Evolutionary conservation across 2,888 invertebrate species (phyloP).

Genomic region (Dioctria rufipes): DNA sequence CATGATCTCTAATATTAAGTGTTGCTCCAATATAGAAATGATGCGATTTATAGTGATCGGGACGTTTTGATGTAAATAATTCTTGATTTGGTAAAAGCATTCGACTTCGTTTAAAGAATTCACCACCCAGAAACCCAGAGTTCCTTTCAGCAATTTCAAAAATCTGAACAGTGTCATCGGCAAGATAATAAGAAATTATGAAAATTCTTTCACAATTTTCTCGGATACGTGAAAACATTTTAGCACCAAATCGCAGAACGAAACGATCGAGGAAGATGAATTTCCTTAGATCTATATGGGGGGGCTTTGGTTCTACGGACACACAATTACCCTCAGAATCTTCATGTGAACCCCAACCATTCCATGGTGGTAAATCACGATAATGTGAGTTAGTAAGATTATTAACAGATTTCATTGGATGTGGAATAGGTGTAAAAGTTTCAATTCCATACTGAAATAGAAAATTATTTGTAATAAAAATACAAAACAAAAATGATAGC

Average conservation of each 20-base stretch:
- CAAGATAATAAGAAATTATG: slow-evolving; percentile 84
- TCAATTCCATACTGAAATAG: slow-evolving; percentile 68
- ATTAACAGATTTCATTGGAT: slow-evolving; percentile 63
- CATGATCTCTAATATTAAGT: slow-evolving; percentile 82
- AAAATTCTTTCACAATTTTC: slow-evolving; percentile 80
- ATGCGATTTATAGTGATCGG: slow-evolving; percentile 81
- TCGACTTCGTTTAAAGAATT: slow-evolving; percentile 79
- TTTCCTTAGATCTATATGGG: slow-evolving; percentile 84
- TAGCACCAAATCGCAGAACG: slow-evolving; percentile 83
- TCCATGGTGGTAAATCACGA: slow-evolving; percentile 83
- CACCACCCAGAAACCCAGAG: slow-evolving; percentile 78
- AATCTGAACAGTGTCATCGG: slow-evolving; percentile 88
- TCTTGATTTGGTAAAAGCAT: slow-evolving; percentile 83
- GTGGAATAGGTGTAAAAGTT: slow-evolving; percentile 65
- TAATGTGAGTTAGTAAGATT: slow-evolving; percentile 57
- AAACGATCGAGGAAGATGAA: slow-evolving; percentile 86
- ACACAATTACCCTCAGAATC: slow-evolving; percentile 92
- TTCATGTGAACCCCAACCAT: slow-evolving; percentile 91
- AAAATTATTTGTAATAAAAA: not conserved
- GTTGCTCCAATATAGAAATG: slow-evolving; percentile 90
- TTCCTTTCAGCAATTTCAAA: slow-evolving; percentile 84
- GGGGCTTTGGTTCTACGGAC: slow-evolving; percentile 84
- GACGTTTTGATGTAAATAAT: slow-evolving; percentile 80
- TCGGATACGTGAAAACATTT: slow-evolving; percentile 81
- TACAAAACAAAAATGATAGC: not conserved